These are phyloP conservation scores for Mus minutoides DNA, from an alignment of 2,797 vertebrate genomes.

Conservation along the genomic window DNA sequence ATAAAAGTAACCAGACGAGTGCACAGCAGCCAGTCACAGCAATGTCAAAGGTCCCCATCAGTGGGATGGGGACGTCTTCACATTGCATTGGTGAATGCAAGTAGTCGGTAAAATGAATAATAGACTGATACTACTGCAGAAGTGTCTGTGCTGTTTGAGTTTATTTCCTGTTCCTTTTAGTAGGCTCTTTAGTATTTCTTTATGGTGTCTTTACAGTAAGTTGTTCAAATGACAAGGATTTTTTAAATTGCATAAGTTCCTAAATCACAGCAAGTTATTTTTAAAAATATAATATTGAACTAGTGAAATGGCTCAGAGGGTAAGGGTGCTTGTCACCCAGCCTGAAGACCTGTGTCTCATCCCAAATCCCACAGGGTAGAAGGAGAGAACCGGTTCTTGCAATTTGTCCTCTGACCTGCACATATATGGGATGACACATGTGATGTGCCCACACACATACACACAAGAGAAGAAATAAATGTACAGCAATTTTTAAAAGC, in stretches of 20 bases:
- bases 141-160: constrained; percentile 52
- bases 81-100: neutral
- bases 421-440: neutral
- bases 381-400: neutral
- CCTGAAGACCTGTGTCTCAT: neutral
- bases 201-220: constrained; percentile 45
- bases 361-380: neutral
- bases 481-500: neutral
- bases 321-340: neutral
- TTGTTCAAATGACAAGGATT: constrained; percentile 67
- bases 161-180: constrained; percentile 46
- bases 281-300: neutral
- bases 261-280: constrained; percentile 53
- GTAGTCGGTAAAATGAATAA: constrained; percentile 29
- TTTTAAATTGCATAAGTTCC: constrained; percentile 42
- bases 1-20: neutral
- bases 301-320: neutral
- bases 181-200: constrained; percentile 70
- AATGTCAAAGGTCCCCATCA: rapidly evolving
- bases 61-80: neutral
- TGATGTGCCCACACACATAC: neutral
- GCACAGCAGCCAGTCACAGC: neutral
- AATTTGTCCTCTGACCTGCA: neutral
- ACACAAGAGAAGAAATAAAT: neutral
- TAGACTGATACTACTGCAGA: neutral